Percentiles rank a stretch among this genome's conserved stretches.
Conservation (phyloP, 2,113 vertebrate genomes). For the Ameiurus melas region DNA sequence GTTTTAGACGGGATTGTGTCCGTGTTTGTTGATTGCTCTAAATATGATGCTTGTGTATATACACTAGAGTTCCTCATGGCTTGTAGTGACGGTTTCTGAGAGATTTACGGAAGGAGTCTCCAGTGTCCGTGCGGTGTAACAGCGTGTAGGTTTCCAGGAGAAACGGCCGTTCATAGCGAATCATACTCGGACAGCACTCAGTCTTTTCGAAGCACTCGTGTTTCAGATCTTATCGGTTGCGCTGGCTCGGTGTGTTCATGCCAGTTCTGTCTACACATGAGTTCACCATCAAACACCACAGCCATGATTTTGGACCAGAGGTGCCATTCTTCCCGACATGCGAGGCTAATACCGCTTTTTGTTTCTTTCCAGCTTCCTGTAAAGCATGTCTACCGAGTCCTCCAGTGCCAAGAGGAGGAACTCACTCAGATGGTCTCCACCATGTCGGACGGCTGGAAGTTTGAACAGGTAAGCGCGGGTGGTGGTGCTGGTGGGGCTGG, state of each 20-base stretch:
- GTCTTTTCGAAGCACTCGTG: not conserved
- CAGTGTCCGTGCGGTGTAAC: not conserved
- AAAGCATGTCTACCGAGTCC: slow-evolving; percentile 96
- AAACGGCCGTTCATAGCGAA: too few species aligned
- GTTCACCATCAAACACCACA: not conserved
- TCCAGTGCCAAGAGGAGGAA: slow-evolving; percentile 98
- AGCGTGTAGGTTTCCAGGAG: not conserved
- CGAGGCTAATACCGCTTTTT: not conserved
- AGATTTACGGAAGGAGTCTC: not conserved
- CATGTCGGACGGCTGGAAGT: slow-evolving; percentile 99
- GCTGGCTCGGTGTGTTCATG: not conserved
- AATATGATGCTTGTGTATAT: not conserved
- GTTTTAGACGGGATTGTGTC: not conserved
- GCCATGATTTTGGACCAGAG: not conserved
- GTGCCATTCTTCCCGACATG: not conserved
- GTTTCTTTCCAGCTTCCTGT: slow-evolving; percentile 80
- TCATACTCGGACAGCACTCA: not conserved
- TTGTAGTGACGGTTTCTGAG: not conserved
- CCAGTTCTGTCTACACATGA: not conserved
- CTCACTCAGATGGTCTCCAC: slow-evolving; percentile 99
- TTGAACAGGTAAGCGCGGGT: slow-evolving; percentile 82
- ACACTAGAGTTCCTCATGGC: not conserved
- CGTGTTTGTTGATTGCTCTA: not conserved
- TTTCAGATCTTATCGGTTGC: slow-evolving; percentile 1
- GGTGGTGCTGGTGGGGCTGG: too few species aligned